Base-by-base conservation (phyloP, 2,888 invertebrate species). In the Hololepta plana region DNA sequence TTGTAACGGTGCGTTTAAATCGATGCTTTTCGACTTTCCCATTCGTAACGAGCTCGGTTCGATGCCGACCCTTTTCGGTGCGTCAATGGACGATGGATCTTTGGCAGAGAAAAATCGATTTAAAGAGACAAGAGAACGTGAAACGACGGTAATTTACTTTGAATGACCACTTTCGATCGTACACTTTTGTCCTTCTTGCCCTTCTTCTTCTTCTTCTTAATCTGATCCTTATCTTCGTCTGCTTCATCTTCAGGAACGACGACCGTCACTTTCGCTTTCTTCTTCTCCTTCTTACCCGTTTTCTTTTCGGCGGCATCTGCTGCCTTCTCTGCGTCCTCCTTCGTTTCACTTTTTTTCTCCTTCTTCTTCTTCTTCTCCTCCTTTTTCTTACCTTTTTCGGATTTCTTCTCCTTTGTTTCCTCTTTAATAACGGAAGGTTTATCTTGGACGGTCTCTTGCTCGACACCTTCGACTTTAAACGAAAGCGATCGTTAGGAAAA, bases 401-500 rank as follows among this genome's bases (percentile, higher is more conserved):
- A 49, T 40, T 32, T 37, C 11, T 32, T 43, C 32, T 41, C 42
- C 34, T 33, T 34, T 32, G 29, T 27, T 29, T 30, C 59, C 49
- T 59, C 59, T 26, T 51, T 50, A 37, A 60, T 59, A 0, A 39
- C 50, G 0, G 57, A 59, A 3, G 50, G 52, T 31, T 56, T 57
- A 19, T 49, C 49, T 7, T 47, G 47, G 26, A 49, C 45, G 16
- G n/a, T n/a, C n/a, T n/a, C n/a, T n/a, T n/a, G n/a, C n/a, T n/a
- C n/a, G n/a, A 8, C 29, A 14, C 2, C 20, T 23, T 30, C 9
- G 3, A 13, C 9, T 19, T n/a, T n/a, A n/a, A n/a, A n/a, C n/a
- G n/a, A n/a, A n/a, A n/a, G n/a, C n/a, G n/a, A n/a, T n/a, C n/a
- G n/a, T n/a, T n/a, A n/a, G n/a, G n/a, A n/a, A n/a, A n/a, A n/a